These are phyloP conservation scores for Bombylius discolor DNA, from an alignment of 2,888 invertebrate species.

Conservation along the genomic window DNA sequence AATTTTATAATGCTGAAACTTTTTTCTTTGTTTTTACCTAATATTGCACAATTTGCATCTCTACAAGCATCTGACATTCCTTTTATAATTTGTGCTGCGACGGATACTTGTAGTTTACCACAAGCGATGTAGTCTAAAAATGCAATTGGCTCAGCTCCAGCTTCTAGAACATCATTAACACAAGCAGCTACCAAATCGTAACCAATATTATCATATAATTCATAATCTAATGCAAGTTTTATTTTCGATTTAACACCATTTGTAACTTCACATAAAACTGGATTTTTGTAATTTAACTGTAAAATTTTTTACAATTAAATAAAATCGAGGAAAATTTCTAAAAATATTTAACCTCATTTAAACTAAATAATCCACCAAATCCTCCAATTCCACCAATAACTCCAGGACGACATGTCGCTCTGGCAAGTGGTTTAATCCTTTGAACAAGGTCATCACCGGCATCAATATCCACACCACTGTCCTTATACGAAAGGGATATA, in stretches of 20 bases:
- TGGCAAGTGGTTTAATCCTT: conserved; percentile 68
- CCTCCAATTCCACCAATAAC: conserved; percentile 76
- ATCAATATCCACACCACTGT: conserved; percentile 85
- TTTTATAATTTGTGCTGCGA: conserved; percentile 64
- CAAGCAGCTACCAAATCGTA: conserved; percentile 97
- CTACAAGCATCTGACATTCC: conserved; percentile 84
- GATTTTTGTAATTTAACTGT: conserved; percentile 48
- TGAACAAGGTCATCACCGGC: conserved; percentile 81
- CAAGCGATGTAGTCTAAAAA: conserved; percentile 96
- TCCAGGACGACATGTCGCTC: conserved; percentile 63
- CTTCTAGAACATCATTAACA: conserved; percentile 89
- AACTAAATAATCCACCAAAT: conserved; percentile 87
- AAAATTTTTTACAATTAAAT: too few relatives aligned
- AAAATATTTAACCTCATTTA: conserved; percentile 42
- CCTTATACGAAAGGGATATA: conserved; percentile 61
- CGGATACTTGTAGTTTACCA: conserved; percentile 64
- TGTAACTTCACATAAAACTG: conserved; percentile 83
- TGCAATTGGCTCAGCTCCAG: conserved; percentile 90
- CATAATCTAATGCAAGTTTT: conserved; percentile 70
- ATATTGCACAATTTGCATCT: conserved; percentile 71
- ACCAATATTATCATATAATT: conserved; percentile 72
- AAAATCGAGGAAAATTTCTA: too few relatives aligned
- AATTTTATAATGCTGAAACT: too few relatives aligned
- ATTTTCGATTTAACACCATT: conserved; percentile 97
- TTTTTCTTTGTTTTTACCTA: conserved; percentile 45